Evolutionary conservation across 2,797 vertebrate species (phyloP), one percentile per base, ranked within the genome.

Genomic region (Dendrocincla fuliginosa): DNA sequence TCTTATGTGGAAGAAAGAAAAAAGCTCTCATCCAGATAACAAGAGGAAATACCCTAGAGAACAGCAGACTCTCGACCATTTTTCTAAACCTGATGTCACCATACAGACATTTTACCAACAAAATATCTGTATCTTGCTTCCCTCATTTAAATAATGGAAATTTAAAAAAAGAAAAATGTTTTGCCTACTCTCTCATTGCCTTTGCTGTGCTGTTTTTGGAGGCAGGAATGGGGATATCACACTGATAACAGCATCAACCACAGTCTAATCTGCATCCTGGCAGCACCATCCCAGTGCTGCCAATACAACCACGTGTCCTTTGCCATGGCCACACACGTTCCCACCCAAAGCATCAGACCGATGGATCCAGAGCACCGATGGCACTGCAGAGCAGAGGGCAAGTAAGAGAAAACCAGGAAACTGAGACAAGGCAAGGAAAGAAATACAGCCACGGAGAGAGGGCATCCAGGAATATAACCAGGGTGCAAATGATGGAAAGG

Each of bases 281-380:
- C 2, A 79, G 16, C 33, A 59, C 1, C 44, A 16, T 2, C 14
- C 32, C 2, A 2, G 44, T 35, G 52, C 55, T 39, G 46, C 78
- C 6, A 0, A 9, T 2, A 11, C 28, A 22, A 3, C 32, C 10
- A 9, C 5, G 3, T 3, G 5, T 15, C 20, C 49, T 33, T 44
- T 46, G 55, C 42, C 59, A 14, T 0, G 24, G 25, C 46, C 64
- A 56, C 2, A 0, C 3, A 1, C 33, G 42, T 53, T 59, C 64
- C 44, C 65, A 50, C 3, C 76, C 80, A 23, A 63, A 46, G 3
- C 33, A 76, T 2, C 50, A 56, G 18, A 27, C 10, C 24, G 15
- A 33, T 22, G 56, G 80, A 5, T 35, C n/a, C 89, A 55, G 69
- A 44, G 83, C 35, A 59, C 8, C 9, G 0, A 4, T 2, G 24